Evolutionary conservation across 1,140 invertebrate genomes (phyloP).

Genomic region (Ceratosolen fusciceps): DNA sequence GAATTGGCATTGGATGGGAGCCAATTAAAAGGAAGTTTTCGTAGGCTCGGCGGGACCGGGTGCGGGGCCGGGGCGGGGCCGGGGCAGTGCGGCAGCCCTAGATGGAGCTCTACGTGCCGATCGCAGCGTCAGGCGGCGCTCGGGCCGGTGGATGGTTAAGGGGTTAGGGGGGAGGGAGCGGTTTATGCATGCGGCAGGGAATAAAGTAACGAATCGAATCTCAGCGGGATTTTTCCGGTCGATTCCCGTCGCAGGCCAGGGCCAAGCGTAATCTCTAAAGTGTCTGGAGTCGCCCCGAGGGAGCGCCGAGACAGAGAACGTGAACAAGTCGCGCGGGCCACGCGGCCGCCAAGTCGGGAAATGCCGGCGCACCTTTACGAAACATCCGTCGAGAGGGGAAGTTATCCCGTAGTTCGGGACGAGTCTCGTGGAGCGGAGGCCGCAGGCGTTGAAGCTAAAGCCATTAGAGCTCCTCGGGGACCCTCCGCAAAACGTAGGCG

Average conservation of each 20-base stretch:
- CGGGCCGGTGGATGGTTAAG: too few species aligned
- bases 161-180: too few species aligned
- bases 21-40: conserved; percentile 41
- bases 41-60: conserved; percentile 32
- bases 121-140: conserved; percentile 5
- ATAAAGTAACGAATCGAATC: conserved; percentile 51
- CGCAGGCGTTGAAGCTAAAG: conserved; percentile 15
- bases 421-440: background rate
- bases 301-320: conserved; percentile 45
- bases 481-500: background rate
- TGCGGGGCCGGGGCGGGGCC: conserved; percentile 26
- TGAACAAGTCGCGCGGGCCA: conserved; percentile 14
- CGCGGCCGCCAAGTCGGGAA: background rate
- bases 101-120: conserved; percentile 45
- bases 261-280: conserved; percentile 63
- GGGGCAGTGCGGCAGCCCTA: conserved; percentile 22
- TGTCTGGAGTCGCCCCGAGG: conserved; percentile 57
- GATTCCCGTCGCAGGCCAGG: conserved; percentile 42
- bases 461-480: conserved; percentile 19
- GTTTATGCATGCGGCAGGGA: conserved; percentile 45
- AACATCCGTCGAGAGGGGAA: background rate
- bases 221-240: conserved; percentile 48
- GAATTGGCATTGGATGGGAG: conserved; percentile 13
- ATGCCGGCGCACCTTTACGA: background rate
- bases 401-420: background rate